Percentiles rank a stretch among this genome's conserved stretches.
These are phyloP conservation scores for Anoplius nigerrimus DNA, from an alignment of 2,888 invertebrate species.

Conservation along the genomic window DNA sequence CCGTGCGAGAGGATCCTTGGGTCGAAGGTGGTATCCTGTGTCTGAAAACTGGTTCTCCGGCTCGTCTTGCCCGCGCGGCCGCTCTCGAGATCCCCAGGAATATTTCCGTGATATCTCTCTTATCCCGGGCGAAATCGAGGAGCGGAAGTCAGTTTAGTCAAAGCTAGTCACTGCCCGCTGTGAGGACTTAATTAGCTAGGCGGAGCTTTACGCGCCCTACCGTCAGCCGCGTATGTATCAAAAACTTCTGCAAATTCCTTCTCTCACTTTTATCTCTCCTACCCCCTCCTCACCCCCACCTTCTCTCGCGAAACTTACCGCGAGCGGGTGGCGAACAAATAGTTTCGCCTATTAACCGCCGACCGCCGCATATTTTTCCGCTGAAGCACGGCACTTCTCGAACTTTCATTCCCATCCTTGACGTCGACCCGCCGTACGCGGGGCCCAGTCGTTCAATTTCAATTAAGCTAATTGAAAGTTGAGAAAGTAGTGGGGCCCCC, in stretches of 20 bases:
- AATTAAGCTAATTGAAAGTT: too few species aligned
- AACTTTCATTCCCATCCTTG: too few species aligned
- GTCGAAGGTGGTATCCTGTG: constrained; percentile 31
- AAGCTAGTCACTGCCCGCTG: constrained; percentile 3
- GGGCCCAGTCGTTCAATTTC: too few species aligned
- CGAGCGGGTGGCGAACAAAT: background rate
- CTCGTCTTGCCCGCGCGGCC: constrained; percentile 12
- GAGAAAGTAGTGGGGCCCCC: too few species aligned
- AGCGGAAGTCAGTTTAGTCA: constrained; percentile 15
- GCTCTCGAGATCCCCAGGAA: constrained; percentile 19
- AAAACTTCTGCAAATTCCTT: background rate
- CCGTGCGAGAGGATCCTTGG: constrained; percentile 18
- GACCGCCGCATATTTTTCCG: too few species aligned
- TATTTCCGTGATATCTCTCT: constrained; percentile 18
- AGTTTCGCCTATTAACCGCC: too few species aligned
- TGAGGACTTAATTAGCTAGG: constrained; percentile 11
- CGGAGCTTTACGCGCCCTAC: constrained; percentile 1
- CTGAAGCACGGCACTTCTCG: too few species aligned
- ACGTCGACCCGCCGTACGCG: too few species aligned
- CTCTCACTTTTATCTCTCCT: background rate
- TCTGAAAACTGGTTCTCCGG: constrained; percentile 34
- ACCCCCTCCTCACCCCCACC: too few species aligned
- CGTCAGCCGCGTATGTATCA: constrained; percentile 1
- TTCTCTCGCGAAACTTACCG: background rate
- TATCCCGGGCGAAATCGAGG: constrained; percentile 26